Base-by-base conservation (phyloP, 2,888 invertebrate genomes). In the Tetragonula carbonaria region DNA sequence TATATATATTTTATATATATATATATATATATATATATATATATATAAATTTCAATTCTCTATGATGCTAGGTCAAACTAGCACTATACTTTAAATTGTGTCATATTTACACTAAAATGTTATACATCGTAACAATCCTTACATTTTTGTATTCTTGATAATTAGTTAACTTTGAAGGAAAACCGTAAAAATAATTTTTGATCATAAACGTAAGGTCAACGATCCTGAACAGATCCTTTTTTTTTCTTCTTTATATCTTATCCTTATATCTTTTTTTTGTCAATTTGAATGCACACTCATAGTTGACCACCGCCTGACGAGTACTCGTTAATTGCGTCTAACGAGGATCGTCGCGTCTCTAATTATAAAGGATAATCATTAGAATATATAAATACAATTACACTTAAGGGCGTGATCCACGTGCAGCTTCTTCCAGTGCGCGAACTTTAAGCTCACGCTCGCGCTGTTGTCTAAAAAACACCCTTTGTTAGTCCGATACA, bases 371-470 rank as follows among this genome's bases (percentile, higher is more conserved):
- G 89, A 90, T 90, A 90, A 84, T 90, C 76, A 80, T 88, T 90
- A 90, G 75, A 86, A 87, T 86, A 67, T 72, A 90, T 87, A 85
- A 88, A 90, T 89, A 89, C 80, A 91, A 87, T 91, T 90, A 90
- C 90, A 82, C 86, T 94, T 95, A 96, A 91, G 95, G 95, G 93
- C 96, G 95, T 90, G 96, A 96, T 93, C 96, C 97, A 93, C 97
- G 96, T 89, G 98, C 97, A 88, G 98, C 98, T 95, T 98, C 97
- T 95, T 98, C 98, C 91, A 98, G 95, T 88, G 97, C 97, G 93
- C 98, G 96, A 93, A 98, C 97, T 95, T 98, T 98, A 92, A 98
- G 96, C 95, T 98, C 97, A 89, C 97, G 96, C 93, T 98, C 97
- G 91, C 97, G 96, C 95, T 97, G 97, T 96, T 97, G 97, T 91